phyloP scores from a whole-genome alignment of 2,888 invertebrate genomes.

The Folsomia candida region DNA sequence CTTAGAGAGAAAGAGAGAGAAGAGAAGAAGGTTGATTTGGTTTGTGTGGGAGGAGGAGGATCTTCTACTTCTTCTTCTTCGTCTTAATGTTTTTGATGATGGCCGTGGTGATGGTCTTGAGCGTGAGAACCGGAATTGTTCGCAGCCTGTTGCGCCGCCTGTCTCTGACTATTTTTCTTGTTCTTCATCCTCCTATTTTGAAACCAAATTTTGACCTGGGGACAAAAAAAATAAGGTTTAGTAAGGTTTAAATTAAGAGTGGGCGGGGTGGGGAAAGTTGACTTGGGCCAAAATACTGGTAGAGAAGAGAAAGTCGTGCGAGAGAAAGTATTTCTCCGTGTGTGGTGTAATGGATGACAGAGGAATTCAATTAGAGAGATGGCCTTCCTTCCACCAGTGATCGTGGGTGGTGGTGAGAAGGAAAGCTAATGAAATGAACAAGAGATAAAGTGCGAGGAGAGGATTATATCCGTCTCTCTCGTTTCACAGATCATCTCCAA shows the following conservation, averaged over 20 bases:
- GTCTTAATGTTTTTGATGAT: constrained; percentile 56
- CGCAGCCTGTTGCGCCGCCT: constrained; percentile 67
- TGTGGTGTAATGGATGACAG: neutral
- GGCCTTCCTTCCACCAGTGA: neutral
- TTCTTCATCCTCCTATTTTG: constrained; percentile 99
- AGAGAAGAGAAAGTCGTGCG: constrained; percentile 5
- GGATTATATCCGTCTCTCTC: neutral
- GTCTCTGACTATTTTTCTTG: constrained; percentile 92
- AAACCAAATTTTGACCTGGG: constrained; percentile 97
- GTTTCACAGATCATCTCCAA: neutral
- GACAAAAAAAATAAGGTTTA: constrained; percentile 7
- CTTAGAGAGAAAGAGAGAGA: too few relatives aligned
- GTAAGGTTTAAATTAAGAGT: neutral
- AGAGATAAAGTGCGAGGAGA: neutral
- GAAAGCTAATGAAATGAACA: neutral
- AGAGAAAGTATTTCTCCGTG: neutral
- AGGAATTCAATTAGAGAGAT: constrained; percentile 7
- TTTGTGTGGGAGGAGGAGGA: too few relatives aligned
- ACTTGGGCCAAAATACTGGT: neutral
- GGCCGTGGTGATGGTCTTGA: constrained; percentile 67
- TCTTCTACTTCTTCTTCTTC: too few relatives aligned
- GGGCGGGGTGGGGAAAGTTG: neutral
- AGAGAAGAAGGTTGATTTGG: too few relatives aligned
- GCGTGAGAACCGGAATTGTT: constrained; percentile 61
- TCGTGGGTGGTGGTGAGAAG: neutral